These are phyloP conservation scores for Tapirus indicus DNA, from an alignment of 2,797 vertebrate species.

Conservation along the genomic window DNA sequence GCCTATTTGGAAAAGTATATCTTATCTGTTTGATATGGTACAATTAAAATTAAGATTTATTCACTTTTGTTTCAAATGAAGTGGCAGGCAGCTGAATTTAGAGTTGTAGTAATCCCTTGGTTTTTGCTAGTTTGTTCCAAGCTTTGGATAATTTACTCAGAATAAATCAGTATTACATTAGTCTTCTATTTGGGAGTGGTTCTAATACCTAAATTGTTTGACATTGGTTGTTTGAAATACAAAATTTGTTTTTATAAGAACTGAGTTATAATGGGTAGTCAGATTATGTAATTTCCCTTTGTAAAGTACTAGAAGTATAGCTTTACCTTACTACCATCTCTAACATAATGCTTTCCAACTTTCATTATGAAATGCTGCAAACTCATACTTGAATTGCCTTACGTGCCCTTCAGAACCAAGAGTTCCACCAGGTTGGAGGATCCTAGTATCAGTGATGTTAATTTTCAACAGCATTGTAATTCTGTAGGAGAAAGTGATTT, in stretches of 20 bases:
- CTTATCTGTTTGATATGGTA: not conserved
- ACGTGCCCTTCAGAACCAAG: not conserved
- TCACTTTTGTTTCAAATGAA: not conserved
- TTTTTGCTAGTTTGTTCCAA: constrained; percentile 3
- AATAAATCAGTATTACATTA: not conserved
- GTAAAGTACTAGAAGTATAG: not conserved
- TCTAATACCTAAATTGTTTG: not conserved
- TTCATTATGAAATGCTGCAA: not conserved
- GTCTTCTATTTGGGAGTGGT: not conserved
- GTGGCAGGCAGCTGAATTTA: not conserved
- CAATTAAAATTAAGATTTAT: not conserved
- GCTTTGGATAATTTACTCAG: not conserved
- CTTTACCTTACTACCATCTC: not conserved
- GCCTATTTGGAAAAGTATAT: not conserved
- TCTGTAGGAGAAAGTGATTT: not conserved
- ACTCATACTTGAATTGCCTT: not conserved
- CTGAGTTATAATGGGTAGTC: not conserved
- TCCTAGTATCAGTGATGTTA: not conserved
- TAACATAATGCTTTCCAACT: not conserved
- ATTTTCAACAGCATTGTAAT: not conserved
- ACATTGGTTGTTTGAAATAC: not conserved
- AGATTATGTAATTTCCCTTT: not conserved
- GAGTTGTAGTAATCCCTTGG: not conserved
- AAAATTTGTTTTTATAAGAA: constrained; percentile 14
- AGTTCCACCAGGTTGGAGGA: not conserved